Evolutionary conservation across 2,888 invertebrate genomes (phyloP).

Genomic region (Drosophila yooni): DNA sequence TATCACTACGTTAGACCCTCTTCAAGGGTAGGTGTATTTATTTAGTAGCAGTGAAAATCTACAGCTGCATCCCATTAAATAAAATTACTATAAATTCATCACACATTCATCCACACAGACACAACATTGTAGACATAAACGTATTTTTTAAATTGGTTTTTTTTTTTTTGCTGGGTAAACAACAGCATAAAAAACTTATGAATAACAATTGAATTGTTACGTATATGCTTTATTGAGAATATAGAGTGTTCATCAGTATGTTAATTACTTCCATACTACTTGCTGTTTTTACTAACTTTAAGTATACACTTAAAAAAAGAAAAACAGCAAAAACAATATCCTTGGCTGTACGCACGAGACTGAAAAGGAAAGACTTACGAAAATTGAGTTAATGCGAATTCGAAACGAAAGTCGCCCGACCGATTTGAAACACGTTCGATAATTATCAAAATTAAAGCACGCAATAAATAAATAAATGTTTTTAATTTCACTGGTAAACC

Average conservation of each 20-base stretch:
- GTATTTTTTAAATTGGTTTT: not conserved
- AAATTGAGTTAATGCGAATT: slow-evolving; percentile 21
- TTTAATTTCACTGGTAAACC: slow-evolving; percentile 34
- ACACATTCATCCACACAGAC: not conserved
- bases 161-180: not conserved
- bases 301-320: not conserved
- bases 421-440: slow-evolving; percentile 52
- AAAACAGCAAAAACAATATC: not conserved
- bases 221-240: not conserved
- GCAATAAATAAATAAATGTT: slow-evolving; percentile 51
- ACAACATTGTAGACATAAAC: not conserved
- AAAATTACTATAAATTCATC: not conserved
- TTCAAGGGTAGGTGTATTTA: not conserved
- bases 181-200: not conserved
- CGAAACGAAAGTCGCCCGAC: slow-evolving; percentile 49
- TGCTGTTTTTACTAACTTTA: not conserved
- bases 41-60: not conserved
- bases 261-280: not conserved
- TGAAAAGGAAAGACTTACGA: not conserved
- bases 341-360: slow-evolving; percentile 13
- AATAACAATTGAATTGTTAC: not conserved
- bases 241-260: not conserved
- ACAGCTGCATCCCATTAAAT: not conserved
- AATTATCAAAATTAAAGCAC: slow-evolving; percentile 52
- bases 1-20: not conserved